Conservation (phyloP, 1,140 invertebrate species). For the Mamestra configurata region DNA sequence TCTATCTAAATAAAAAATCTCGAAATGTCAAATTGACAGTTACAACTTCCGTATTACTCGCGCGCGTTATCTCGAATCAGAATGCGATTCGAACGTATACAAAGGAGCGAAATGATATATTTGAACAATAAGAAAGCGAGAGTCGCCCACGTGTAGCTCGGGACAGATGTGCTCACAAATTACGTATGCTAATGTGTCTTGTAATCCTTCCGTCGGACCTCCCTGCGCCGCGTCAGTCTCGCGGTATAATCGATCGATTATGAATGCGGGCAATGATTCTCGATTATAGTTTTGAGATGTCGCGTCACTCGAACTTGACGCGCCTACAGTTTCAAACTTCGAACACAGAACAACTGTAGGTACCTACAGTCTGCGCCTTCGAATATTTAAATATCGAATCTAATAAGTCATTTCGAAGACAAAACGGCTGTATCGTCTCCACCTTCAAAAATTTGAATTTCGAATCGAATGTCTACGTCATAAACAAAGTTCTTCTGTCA, state of each 20-base stretch:
- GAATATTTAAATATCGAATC: slow-evolving; percentile 33
- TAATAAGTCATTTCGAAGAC: too few species aligned
- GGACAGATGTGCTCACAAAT: slow-evolving; percentile 73
- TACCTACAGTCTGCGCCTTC: neutral
- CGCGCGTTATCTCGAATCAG: slow-evolving; percentile 58
- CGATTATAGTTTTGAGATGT: slow-evolving; percentile 60
- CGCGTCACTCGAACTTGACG: slow-evolving; percentile 51
- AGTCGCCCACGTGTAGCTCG: slow-evolving; percentile 67
- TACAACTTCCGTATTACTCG: slow-evolving; percentile 64
- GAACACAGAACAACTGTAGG: neutral
- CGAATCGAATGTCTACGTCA: neutral
- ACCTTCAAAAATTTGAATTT: slow-evolving; percentile 35
- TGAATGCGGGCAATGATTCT: slow-evolving; percentile 62
- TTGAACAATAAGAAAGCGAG: slow-evolving; percentile 72
- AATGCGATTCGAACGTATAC: slow-evolving; percentile 53
- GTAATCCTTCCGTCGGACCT: slow-evolving; percentile 77
- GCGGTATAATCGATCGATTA: slow-evolving; percentile 77
- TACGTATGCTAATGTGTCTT: slow-evolving; percentile 73
- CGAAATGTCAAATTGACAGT: slow-evolving; percentile 54
- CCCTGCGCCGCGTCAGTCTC: slow-evolving; percentile 66
- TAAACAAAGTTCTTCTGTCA: slow-evolving; percentile 39
- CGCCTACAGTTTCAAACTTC: slow-evolving; percentile 36
- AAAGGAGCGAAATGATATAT: slow-evolving; percentile 57
- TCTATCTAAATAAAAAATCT: slow-evolving; percentile 59
- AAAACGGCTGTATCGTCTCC: too few species aligned